Evolutionary conservation across 1,140 invertebrate species (phyloP).

Genomic region (Dysdera silvatica): DNA sequence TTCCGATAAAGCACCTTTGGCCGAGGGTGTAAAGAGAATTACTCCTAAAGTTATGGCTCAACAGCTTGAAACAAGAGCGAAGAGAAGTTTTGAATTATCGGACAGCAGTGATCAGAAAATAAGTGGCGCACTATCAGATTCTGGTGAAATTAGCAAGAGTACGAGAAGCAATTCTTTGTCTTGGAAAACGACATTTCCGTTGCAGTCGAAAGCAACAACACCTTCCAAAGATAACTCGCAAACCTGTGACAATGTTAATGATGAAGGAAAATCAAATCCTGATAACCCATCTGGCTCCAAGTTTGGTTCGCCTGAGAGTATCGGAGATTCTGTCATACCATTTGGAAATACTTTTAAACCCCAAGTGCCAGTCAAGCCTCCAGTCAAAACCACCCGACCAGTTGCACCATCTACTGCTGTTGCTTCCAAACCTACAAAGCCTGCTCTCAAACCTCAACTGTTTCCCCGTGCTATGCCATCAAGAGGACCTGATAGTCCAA

Average conservation of each 20-base stretch:
- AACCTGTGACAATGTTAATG: constrained; percentile 6
- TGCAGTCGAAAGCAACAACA: constrained; percentile 15
- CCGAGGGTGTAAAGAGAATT: constrained; percentile 12
- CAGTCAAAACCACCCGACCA: constrained; percentile 15
- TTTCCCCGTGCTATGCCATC: constrained; percentile 5
- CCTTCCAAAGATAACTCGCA: not conserved
- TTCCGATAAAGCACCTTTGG: constrained; percentile 9
- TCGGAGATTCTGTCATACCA: not conserved
- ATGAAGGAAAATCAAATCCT: constrained; percentile 1
- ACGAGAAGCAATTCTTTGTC: constrained; percentile 12
- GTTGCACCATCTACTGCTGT: not conserved
- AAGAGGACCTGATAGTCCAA: constrained; percentile 24
- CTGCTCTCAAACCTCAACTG: constrained; percentile 22
- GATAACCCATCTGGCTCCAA: not conserved
- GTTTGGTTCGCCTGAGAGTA: constrained; percentile 8
- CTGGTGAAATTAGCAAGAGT: constrained; percentile 19
- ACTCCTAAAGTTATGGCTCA: constrained; percentile 24
- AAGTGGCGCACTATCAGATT: constrained; percentile 21
- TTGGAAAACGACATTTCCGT: constrained; percentile 23
- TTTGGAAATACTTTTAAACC: constrained; percentile 16
- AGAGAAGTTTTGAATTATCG: constrained; percentile 23
- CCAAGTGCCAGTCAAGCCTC: constrained; percentile 26
- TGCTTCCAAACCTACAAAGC: constrained; percentile 14
- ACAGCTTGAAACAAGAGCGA: constrained; percentile 24
- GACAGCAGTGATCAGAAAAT: constrained; percentile 20